Conservation (phyloP, 2,113 vertebrate genomes). For the Lasiurus cinereus region DNA sequence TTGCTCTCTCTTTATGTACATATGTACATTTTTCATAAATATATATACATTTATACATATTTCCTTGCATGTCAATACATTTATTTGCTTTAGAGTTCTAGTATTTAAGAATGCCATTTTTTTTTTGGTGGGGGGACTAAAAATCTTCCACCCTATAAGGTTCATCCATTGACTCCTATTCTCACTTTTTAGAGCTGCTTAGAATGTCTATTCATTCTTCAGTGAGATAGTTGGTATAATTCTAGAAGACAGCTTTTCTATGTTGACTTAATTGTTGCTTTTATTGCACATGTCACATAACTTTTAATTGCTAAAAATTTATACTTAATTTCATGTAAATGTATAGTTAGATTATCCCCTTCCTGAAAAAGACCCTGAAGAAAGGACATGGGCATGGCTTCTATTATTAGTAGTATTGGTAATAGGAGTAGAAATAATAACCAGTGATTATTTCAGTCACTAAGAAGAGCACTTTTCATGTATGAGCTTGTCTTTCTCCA, state of each 20-base stretch:
- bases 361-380: not conserved
- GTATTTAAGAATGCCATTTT: not conserved
- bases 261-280: not conserved
- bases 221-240: not conserved
- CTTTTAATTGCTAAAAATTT: not conserved
- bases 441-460: conserved; percentile 17
- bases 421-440: not conserved
- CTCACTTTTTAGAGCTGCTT: not conserved
- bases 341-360: not conserved
- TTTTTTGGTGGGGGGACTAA: not conserved
- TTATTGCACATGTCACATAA: not conserved
- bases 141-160: not conserved
- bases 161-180: not conserved
- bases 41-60: not conserved
- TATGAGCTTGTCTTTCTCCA: not conserved
- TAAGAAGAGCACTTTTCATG: not conserved
- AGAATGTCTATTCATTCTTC: not conserved
- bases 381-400: not conserved
- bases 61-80: not conserved
- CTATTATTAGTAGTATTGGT: not conserved
- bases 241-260: not conserved
- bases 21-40: no score
- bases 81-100: not conserved
- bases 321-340: not conserved
- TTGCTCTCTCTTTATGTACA: not conserved